Evolutionary conservation across 2,888 invertebrate species (phyloP), one percentile per base, ranked within the genome.

Genomic region (Lacanobia wlatinum): DNA sequence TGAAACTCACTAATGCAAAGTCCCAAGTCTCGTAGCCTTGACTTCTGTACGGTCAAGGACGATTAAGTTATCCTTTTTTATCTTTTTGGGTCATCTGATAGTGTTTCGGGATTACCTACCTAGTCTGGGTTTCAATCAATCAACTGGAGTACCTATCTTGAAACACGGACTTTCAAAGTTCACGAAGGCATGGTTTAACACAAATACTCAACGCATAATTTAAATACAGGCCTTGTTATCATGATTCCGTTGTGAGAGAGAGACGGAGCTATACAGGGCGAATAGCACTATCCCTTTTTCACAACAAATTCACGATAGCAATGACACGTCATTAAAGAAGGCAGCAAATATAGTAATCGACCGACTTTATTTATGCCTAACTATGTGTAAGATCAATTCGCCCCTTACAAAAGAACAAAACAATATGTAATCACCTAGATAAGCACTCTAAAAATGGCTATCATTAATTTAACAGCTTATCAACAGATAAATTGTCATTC

Each of bases 401-500:
- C 14, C 14, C 23, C 16, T 14, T 23, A 23, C 21, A 14, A 59
- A 40, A 40, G 14, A 14, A 59, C 40, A 7, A 21, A 16, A 59
- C 28, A 23, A 23, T 14, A n/a, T n/a, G n/a, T n/a, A 5, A 16
- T 12, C n/a, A 21, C 16, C n/a, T 50, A 56, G 18, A 56, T 18
- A 18, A 34, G 34, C 3, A 18, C 34, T 28, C 34, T 56, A 28
- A 9, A 58, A 58, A 58, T 40, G 7, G 7, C n/a, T n/a, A 38
- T n/a, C 38, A 58, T 58, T 21, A n/a, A 58, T 14, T 59, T 60
- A 58, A 9, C 21, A 55, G 34, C 46, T 73, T 34, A 76, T 67
- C 53, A 23, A n/a, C 14, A n/a, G n/a, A 72, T 10, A 68, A 68
- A 83, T 65, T 21, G 53, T 10, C 52, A 58, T 80, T 28, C 38